phyloP scores from a whole-genome alignment of 2,113 vertebrate genomes.

The Athene cunicularia region DNA sequence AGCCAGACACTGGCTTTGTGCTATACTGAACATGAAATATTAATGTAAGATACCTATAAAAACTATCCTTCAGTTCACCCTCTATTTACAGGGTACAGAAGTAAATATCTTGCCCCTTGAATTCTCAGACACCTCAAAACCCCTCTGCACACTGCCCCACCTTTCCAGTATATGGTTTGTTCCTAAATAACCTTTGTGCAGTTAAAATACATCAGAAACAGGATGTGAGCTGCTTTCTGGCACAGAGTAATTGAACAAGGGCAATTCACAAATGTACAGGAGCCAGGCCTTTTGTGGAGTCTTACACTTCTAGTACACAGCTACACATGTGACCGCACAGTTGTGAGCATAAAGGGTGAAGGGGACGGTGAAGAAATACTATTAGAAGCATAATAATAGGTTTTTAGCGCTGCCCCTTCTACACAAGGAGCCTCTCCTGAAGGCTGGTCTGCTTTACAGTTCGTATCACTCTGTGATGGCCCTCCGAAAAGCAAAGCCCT shows the following conservation, averaged over 20 bases:
- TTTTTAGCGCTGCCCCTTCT: neutral
- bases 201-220: slow-evolving; percentile 48
- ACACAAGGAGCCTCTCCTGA: neutral
- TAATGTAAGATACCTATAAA: slow-evolving; percentile 41
- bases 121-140: neutral
- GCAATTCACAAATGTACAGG: neutral
- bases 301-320: slow-evolving; percentile 9
- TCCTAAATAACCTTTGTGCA: slow-evolving; percentile 53
- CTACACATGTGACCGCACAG: neutral
- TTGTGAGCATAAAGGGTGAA: slow-evolving; percentile 35
- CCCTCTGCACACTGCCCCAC: neutral
- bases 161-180: neutral
- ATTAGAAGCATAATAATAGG: slow-evolving; percentile 8
- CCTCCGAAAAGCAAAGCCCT: neutral
- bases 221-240: slow-evolving; percentile 51
- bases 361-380: slow-evolving; percentile 20
- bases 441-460: neutral
- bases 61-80: slow-evolving; percentile 9
- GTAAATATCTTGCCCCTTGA: neutral
- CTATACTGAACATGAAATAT: slow-evolving; percentile 31
- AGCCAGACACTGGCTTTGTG: neutral
- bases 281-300: slow-evolving; percentile 42
- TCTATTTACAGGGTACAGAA: slow-evolving; percentile 19
- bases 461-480: accelerated
- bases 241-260: slow-evolving; percentile 48